A percentile compares a stretch with the other conserved stretches of the same genome.
phyloP scores from a whole-genome alignment of 1,140 invertebrate species.

The Panagrolaimus sp. region DNA sequence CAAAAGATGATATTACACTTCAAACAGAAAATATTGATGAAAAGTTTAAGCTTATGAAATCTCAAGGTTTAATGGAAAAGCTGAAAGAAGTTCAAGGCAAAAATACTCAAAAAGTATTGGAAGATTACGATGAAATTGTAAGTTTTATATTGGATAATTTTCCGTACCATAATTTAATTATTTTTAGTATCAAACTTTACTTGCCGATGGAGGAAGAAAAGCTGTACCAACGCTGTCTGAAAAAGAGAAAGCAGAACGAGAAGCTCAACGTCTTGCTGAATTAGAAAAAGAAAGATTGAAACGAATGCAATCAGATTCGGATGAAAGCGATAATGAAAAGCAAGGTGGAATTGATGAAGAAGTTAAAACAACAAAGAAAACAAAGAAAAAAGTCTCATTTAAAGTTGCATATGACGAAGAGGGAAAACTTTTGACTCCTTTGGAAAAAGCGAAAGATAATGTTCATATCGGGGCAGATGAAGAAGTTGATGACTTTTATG shows the following conservation, averaged over 20 bases:
- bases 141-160: conserved; percentile 6
- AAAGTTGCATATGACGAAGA: conserved; percentile 11
- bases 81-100: neutral
- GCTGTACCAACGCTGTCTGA: neutral
- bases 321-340: neutral
- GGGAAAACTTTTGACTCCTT: neutral
- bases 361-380: neutral
- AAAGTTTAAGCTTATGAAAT: conserved; percentile 2
- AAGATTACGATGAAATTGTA: conserved; percentile 15
- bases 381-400: neutral
- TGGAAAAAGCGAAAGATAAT: neutral
- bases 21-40: neutral
- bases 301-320: neutral
- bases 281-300: neutral
- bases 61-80: neutral
- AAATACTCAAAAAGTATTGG: neutral
- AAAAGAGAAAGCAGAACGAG: conserved; percentile 8
- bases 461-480: conserved; percentile 7
- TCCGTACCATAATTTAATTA: neutral
- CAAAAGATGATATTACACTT: neutral
- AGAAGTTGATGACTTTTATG: conserved; percentile 14
- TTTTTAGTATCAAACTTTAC: neutral
- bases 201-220: neutral
- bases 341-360: neutral
- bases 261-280: neutral